These are phyloP conservation scores for Brachypterus glaber DNA, from an alignment of 2,888 invertebrate genomes.

Conservation along the genomic window DNA sequence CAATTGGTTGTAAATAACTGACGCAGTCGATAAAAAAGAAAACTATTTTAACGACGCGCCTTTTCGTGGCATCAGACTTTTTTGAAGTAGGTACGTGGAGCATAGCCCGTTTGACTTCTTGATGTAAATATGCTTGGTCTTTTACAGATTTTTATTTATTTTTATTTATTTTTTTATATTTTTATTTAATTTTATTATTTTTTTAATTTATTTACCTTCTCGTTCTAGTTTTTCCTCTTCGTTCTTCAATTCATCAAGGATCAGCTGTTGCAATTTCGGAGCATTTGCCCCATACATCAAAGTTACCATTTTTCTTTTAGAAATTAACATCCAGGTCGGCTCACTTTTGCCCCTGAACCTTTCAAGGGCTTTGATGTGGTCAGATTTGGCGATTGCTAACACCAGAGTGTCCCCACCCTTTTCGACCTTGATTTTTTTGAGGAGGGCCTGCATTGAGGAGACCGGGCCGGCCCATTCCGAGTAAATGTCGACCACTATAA, in stretches of 20 bases:
- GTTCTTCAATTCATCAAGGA: slow-evolving; percentile 60
- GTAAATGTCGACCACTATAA: slow-evolving; percentile 73
- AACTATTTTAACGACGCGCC: too few species aligned
- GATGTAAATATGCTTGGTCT: too few species aligned
- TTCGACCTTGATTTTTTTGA: slow-evolving; percentile 81
- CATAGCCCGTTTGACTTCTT: too few species aligned
- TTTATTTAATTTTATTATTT: too few species aligned
- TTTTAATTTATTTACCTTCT: too few species aligned
- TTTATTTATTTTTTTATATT: too few species aligned
- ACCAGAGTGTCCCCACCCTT: slow-evolving; percentile 73
- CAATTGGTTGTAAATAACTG: too few species aligned
- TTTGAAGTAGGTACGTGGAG: too few species aligned
- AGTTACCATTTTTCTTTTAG: slow-evolving; percentile 66
- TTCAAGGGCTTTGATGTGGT: slow-evolving; percentile 61
- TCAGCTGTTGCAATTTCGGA: slow-evolving; percentile 59
- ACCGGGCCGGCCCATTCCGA: slow-evolving; percentile 91
- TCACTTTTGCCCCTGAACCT: slow-evolving; percentile 76
- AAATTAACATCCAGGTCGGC: slow-evolving; percentile 83
- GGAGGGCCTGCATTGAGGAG: slow-evolving; percentile 69
- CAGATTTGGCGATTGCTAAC: slow-evolving; percentile 71
- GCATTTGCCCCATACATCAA: slow-evolving; percentile 77
- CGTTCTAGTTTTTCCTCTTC: too few species aligned
- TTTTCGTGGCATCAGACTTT: too few species aligned
- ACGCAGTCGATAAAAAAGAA: too few species aligned
- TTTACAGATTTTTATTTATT: too few species aligned